Evolutionary conservation across 2,888 invertebrate genomes (phyloP).

Genomic region (Drosophila anomalipes): DNA sequence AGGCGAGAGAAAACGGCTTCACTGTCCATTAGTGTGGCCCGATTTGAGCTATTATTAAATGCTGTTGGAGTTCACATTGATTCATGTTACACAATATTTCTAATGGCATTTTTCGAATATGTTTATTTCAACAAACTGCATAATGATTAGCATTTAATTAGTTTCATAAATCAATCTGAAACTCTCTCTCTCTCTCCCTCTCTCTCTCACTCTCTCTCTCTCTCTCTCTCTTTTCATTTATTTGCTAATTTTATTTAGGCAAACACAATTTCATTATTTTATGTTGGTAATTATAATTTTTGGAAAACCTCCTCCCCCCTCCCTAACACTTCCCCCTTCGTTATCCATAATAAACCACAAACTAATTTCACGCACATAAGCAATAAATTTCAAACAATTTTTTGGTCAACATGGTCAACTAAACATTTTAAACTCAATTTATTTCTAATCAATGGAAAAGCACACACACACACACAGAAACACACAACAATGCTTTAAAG

Average conservation of each 20-base stretch:
- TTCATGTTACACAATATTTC: constrained; percentile 8
- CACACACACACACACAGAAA: constrained; percentile 1
- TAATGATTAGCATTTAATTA: constrained; percentile 10
- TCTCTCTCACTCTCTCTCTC: not conserved
- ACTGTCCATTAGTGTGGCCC: constrained; percentile 14
- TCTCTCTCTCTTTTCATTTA: not conserved
- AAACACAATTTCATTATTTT: constrained; percentile 50
- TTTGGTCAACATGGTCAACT: constrained; percentile 35
- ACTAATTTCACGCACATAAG: constrained; percentile 68
- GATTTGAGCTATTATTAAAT: constrained; percentile 8
- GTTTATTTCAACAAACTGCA: not conserved
- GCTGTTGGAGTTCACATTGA: not conserved
- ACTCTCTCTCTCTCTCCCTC: not conserved
- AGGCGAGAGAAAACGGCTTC: constrained; percentile 2
- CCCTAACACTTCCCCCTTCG: not conserved
- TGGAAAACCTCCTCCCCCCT: not conserved
- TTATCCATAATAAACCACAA: constrained; percentile 48
- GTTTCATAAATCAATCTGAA: constrained; percentile 15
- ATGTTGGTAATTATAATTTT: constrained; percentile 59
- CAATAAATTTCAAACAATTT: constrained; percentile 42
- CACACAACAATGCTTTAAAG: constrained; percentile 27
- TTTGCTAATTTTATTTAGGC: constrained; percentile 28
- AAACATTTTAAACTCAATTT: constrained; percentile 44
- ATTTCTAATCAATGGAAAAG: constrained; percentile 58
- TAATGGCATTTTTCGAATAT: not conserved